These are phyloP conservation scores for Dicentrarchus labrax DNA, from an alignment of 2,113 vertebrate species.

Conservation along the genomic window DNA sequence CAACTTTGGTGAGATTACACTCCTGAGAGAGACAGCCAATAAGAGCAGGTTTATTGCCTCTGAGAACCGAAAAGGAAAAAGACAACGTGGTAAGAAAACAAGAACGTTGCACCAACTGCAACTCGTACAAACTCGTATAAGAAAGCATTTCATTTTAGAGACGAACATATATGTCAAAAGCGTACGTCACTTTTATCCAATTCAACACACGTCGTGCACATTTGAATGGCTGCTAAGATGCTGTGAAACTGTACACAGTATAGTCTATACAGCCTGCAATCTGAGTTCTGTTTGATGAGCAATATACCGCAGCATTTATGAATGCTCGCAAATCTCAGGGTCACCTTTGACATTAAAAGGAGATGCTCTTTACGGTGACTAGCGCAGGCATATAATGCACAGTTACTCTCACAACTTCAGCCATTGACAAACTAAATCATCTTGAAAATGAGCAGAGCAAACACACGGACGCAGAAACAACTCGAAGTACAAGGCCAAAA, in stretches of 20 bases:
- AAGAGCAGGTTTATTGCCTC: constrained; percentile 68
- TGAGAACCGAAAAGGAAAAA: constrained; percentile 45
- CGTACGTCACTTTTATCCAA: not conserved
- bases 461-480: not conserved
- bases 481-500: not conserved
- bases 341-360: constrained; percentile 4
- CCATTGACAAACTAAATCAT: not conserved
- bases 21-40: constrained; percentile 71
- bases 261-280: not conserved
- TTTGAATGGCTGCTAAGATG: not conserved
- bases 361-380: not conserved
- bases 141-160: not conserved
- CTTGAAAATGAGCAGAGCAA: not conserved
- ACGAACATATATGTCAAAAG: not conserved
- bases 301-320: not conserved
- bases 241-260: not conserved
- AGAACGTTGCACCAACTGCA: constrained; percentile 20
- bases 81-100: constrained; percentile 48
- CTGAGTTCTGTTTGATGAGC: not conserved
- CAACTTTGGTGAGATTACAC: constrained; percentile 78
- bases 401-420: not conserved
- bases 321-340: not conserved
- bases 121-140: not conserved
- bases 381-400: not conserved
- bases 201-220: not conserved